Evolutionary conservation across 2,888 invertebrate genomes (phyloP).

Genomic region (Hetaerina titia): DNA sequence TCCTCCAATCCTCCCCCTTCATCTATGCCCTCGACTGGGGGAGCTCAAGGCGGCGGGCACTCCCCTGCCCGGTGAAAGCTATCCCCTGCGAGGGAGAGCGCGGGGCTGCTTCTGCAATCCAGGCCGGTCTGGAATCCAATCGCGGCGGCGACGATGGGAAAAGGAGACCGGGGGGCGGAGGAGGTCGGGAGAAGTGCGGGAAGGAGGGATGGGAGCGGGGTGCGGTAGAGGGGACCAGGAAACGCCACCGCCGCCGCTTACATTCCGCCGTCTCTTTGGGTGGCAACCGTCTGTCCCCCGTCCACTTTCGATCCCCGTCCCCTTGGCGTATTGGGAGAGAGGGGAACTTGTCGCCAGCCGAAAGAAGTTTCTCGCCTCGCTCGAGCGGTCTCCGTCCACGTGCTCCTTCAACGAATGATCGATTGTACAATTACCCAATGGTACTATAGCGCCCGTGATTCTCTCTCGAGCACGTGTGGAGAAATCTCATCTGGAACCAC

Average conservation of each 20-base stretch:
- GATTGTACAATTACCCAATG: too few species aligned
- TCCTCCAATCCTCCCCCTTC: background rate
- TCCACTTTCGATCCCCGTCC: background rate
- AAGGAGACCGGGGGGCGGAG: too few species aligned
- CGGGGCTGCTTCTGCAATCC: background rate
- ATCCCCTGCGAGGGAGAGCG: slow-evolving; percentile 17
- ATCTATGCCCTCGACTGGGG: background rate
- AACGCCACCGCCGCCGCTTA: background rate
- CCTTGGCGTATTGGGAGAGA: too few species aligned
- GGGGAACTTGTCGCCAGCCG: too few species aligned
- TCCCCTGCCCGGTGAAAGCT: background rate
- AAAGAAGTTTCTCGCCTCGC: background rate
- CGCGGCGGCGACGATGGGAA: background rate
- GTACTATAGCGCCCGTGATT: background rate
- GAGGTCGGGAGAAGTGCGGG: too few species aligned
- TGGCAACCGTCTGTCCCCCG: background rate
- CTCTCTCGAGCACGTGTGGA: background rate
- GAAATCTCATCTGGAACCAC: too few species aligned
- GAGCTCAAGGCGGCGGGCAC: background rate
- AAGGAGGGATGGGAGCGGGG: background rate
- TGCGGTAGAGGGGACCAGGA: background rate
- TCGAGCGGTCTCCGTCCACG: background rate
- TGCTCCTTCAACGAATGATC: too few species aligned
- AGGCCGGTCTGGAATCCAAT: background rate
- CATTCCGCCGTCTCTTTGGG: background rate